These are phyloP conservation scores for Camarhynchus parvulus DNA, from an alignment of 2,113 vertebrate species.

Conservation along the genomic window DNA sequence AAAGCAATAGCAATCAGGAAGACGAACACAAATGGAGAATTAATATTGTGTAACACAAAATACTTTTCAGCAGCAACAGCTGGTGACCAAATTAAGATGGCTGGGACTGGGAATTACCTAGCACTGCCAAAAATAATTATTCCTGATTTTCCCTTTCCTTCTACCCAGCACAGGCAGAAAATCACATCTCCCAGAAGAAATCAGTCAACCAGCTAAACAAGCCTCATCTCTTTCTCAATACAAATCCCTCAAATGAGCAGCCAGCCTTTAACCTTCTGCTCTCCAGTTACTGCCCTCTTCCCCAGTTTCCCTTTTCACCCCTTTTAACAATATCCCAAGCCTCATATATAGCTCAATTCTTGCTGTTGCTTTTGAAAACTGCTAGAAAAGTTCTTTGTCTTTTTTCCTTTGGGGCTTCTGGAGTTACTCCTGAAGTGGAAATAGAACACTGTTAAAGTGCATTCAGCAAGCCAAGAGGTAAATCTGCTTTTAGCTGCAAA, in stretches of 20 bases:
- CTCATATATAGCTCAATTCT: slow-evolving; percentile 23
- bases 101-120: slow-evolving; percentile 53
- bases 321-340: slow-evolving; percentile 35
- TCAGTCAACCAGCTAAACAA: slow-evolving; percentile 60
- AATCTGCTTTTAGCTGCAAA: slow-evolving; percentile 34
- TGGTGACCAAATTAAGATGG: slow-evolving; percentile 57
- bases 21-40: neutral
- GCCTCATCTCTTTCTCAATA: slow-evolving; percentile 6
- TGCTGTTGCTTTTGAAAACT: slow-evolving; percentile 26
- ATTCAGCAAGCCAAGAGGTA: neutral
- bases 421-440: neutral
- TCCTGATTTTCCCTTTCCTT: slow-evolving; percentile 46
- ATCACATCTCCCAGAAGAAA: slow-evolving; percentile 53
- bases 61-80: slow-evolving; percentile 45
- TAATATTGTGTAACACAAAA: slow-evolving; percentile 42
- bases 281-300: slow-evolving; percentile 46
- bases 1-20: neutral
- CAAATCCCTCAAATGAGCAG: slow-evolving; percentile 28
- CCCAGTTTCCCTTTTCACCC: slow-evolving; percentile 32
- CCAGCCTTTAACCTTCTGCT: slow-evolving; percentile 40
- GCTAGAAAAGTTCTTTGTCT: slow-evolving; percentile 24
- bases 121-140: slow-evolving; percentile 65
- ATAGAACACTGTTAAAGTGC: neutral
- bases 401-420: slow-evolving; percentile 18
- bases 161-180: slow-evolving; percentile 18